A percentile compares a stretch with the other conserved stretches of the same genome.
phyloP scores from a whole-genome alignment of 1,140 invertebrate genomes.

The Acromyrmex heyeri region DNA sequence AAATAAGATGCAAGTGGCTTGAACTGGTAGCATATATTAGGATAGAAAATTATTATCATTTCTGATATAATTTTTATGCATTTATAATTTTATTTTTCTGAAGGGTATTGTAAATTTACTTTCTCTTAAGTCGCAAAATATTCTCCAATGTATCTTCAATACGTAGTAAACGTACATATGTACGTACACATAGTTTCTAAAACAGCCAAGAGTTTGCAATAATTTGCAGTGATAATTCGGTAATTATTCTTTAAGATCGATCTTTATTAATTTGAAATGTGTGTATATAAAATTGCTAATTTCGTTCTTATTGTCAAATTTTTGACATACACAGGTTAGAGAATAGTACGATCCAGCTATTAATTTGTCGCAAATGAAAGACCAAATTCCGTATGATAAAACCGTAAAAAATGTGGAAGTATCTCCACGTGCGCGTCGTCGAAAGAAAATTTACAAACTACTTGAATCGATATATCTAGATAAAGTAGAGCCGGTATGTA shows the following conservation, averaged over 20 bases:
- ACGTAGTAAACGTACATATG: background rate
- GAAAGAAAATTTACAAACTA: slow-evolving; percentile 53
- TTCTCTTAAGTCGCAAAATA: background rate
- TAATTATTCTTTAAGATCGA: background rate
- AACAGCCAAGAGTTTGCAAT: background rate
- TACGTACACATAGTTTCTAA: background rate
- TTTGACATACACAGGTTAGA: slow-evolving; percentile 8
- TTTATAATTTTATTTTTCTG: background rate
- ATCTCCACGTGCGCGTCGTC: slow-evolving; percentile 60
- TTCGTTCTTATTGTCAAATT: slow-evolving; percentile 20
- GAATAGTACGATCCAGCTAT: background rate
- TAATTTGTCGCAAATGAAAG: slow-evolving; percentile 41
- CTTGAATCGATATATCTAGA: slow-evolving; percentile 10
- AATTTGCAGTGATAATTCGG: background rate
- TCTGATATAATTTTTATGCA: background rate
- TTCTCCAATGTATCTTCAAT: background rate
- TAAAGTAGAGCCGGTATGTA: slow-evolving; percentile 42
- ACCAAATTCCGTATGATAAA: background rate
- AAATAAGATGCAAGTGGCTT: slow-evolving; percentile 66
- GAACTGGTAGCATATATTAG: background rate
- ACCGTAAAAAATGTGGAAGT: background rate
- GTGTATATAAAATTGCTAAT: background rate
- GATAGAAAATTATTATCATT: slow-evolving; percentile 39
- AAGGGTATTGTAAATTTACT: slow-evolving; percentile 10
- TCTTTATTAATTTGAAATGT: slow-evolving; percentile 24